Conservation (phyloP, 2,888 invertebrate genomes). For the Cephus sareptanus region DNA sequence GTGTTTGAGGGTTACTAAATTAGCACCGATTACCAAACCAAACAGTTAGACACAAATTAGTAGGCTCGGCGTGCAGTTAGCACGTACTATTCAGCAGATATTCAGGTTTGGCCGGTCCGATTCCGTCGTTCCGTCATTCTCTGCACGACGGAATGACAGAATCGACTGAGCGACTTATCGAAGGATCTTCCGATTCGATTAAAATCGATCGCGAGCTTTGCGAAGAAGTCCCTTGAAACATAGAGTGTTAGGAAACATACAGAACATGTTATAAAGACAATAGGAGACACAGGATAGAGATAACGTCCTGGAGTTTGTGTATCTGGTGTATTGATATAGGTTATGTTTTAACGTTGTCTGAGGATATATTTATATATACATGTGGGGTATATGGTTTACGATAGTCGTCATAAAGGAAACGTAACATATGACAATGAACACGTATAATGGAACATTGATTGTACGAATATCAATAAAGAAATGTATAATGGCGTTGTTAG, state of each 20-base stretch:
- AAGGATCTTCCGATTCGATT: background rate
- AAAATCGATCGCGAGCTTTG: slow-evolving; percentile 5
- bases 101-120: background rate
- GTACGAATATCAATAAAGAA: slow-evolving; percentile 1
- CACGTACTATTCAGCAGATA: background rate
- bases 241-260: background rate
- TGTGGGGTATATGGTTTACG: slow-evolving; percentile 15
- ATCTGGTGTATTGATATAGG: background rate
- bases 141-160: background rate
- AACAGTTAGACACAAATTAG: background rate
- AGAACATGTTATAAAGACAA: background rate
- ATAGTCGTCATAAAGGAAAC: slow-evolving; percentile 4
- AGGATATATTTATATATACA: slow-evolving; percentile 28
- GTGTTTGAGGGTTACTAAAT: background rate
- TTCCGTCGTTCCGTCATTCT: background rate
- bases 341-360: background rate
- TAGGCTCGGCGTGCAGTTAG: background rate
- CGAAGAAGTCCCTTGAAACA: background rate
- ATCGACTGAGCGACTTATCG: background rate
- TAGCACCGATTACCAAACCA: background rate
- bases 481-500: slow-evolving; percentile 3
- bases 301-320: background rate
- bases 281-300: background rate
- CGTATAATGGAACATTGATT: background rate
- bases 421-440: slow-evolving; percentile 23